phyloP scores from a whole-genome alignment of 2,888 invertebrate species.

The Hypomecis punctinalis region DNA sequence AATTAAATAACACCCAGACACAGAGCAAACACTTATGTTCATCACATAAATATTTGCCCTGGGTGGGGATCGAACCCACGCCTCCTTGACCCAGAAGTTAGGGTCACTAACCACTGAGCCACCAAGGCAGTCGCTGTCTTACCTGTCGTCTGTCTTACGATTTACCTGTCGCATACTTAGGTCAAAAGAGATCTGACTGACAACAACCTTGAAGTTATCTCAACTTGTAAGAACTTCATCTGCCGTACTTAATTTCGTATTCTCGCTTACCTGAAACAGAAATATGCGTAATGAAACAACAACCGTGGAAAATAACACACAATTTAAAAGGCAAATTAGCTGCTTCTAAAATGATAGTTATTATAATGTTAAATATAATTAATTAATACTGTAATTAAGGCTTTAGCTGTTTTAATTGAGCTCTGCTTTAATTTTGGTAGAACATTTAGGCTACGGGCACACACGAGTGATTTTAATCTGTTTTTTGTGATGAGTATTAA shows the following conservation, averaged over 20 bases:
- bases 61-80: too few species aligned
- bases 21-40: too few species aligned
- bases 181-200: too few species aligned
- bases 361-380: conserved; percentile 25
- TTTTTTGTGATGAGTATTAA: neutral
- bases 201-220: neutral
- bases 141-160: too few species aligned
- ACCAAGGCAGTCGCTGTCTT: too few species aligned
- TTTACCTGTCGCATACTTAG: too few species aligned
- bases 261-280: conserved; percentile 42
- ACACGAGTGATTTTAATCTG: neutral
- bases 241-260: conserved; percentile 9
- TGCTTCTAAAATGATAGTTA: conserved; percentile 9
- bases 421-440: neutral
- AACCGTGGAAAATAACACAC: conserved; percentile 16
- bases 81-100: too few species aligned
- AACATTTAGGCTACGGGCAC: neutral
- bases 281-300: conserved; percentile 23
- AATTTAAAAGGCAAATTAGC: conserved; percentile 26
- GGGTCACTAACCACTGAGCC: too few species aligned
- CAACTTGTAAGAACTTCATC: neutral
- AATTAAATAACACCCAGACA: too few species aligned
- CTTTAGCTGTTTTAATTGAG: neutral
- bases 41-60: too few species aligned
- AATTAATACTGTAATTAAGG: conserved; percentile 6